These are phyloP conservation scores for Antitype chi DNA, from an alignment of 2,888 invertebrate species.

Conservation along the genomic window DNA sequence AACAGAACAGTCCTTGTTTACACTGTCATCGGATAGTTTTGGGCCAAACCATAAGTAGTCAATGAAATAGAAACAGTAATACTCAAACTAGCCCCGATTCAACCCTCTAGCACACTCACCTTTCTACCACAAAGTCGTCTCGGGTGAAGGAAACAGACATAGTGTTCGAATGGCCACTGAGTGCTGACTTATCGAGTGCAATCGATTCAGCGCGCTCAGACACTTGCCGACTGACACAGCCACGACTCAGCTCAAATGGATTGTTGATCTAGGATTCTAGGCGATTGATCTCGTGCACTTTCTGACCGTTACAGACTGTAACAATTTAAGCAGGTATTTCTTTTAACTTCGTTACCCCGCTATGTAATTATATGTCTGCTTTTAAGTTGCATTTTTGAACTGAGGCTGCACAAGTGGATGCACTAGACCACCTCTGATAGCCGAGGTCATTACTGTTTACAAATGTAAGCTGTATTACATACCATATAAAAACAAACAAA, in stretches of 20 bases:
- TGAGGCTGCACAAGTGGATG: not conserved
- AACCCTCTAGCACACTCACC: not conserved
- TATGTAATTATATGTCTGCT: not conserved
- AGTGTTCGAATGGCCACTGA: constrained; percentile 32
- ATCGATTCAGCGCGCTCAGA: constrained; percentile 18
- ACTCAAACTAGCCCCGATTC: not conserved
- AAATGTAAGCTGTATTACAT: not conserved
- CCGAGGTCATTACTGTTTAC: not conserved
- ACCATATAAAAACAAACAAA: not conserved
- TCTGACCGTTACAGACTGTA: not conserved
- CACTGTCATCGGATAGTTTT: not conserved
- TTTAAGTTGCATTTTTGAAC: not conserved
- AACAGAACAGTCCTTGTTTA: not conserved
- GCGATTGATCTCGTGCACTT: not conserved
- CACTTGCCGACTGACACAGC: not conserved
- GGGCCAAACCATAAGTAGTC: not conserved
- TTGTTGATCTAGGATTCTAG: not conserved
- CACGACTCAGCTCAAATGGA: not conserved
- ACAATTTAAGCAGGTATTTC: not conserved
- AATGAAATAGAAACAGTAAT: not conserved
- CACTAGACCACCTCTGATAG: not conserved
- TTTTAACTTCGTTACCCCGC: not conserved
- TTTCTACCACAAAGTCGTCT: constrained; percentile 7
- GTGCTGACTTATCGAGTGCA: constrained; percentile 33
- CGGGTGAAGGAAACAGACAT: constrained; percentile 15